Evolutionary conservation across 2,888 invertebrate genomes (phyloP).

Genomic region (Protonemura montana): DNA sequence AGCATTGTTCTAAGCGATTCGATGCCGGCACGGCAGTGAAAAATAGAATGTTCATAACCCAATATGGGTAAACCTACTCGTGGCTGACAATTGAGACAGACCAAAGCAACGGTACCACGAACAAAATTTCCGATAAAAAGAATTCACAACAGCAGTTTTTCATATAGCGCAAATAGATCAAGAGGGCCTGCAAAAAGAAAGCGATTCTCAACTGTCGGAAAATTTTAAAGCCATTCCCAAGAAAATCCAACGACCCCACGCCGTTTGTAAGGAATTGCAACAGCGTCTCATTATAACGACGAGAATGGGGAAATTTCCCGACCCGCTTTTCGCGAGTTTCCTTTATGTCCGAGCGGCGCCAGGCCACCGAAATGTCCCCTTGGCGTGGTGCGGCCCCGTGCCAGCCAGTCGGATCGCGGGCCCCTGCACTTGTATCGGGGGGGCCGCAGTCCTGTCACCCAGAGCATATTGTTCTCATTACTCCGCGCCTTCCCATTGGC

Average conservation of each 20-base stretch:
- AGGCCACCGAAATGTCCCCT: neutral
- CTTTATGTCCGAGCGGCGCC: neutral
- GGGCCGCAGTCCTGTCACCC: conserved; percentile 22
- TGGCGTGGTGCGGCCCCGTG: neutral
- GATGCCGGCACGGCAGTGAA: no score
- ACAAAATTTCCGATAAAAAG: no score
- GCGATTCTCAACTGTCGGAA: neutral
- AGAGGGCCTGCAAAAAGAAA: neutral
- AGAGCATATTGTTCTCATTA: conserved; percentile 31
- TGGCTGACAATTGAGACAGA: no score
- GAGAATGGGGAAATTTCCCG: neutral
- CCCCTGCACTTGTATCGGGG: neutral
- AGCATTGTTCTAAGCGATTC: neutral
- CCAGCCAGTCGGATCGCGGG: conserved; percentile 9
- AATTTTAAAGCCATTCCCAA: neutral
- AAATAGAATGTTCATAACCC: no score
- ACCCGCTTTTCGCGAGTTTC: neutral
- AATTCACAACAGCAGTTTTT: neutral
- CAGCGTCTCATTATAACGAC: neutral
- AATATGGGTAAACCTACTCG: no score
- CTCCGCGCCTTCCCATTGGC: neutral
- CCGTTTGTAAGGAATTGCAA: neutral
- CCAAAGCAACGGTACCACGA: no score
- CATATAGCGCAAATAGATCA: neutral
- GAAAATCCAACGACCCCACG: neutral